Evolutionary conservation across 2,113 vertebrate species (phyloP).

Genomic region (Irena cyanogastra): DNA sequence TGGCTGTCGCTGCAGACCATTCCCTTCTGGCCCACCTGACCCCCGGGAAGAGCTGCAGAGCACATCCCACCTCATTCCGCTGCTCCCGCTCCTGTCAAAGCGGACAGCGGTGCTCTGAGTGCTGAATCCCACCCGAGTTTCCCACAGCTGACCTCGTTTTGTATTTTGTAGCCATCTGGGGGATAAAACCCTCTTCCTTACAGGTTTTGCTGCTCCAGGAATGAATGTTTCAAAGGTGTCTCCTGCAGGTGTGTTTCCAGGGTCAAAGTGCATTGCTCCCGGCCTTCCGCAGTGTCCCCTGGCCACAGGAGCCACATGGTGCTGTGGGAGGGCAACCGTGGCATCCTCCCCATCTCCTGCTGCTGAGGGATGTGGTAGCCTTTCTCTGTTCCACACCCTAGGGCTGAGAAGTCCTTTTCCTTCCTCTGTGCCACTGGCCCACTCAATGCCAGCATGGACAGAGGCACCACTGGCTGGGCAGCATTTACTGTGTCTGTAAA

Average conservation of each 20-base stretch:
- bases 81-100: neutral
- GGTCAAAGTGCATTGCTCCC: slow-evolving; percentile 49
- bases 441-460: rapidly evolving
- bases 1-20: neutral
- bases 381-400: neutral
- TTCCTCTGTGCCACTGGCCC: neutral
- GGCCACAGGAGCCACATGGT: neutral
- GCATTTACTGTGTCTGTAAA: rapidly evolving
- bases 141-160: neutral
- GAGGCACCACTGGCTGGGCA: rapidly evolving
- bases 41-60: neutral
- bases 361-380: neutral
- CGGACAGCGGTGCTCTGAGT: rapidly evolving
- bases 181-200: neutral
- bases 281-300: neutral
- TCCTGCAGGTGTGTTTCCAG: slow-evolving; percentile 16
- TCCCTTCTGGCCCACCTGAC: neutral
- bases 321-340: neutral
- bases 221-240: slow-evolving; percentile 12
- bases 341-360: neutral
- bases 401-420: neutral
- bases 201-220: neutral
- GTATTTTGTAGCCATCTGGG: neutral
- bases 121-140: neutral
- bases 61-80: rapidly evolving